Evolutionary conservation across 2,113 vertebrate species (phyloP).

Genomic region (Brachypodius melanocephalos): DNA sequence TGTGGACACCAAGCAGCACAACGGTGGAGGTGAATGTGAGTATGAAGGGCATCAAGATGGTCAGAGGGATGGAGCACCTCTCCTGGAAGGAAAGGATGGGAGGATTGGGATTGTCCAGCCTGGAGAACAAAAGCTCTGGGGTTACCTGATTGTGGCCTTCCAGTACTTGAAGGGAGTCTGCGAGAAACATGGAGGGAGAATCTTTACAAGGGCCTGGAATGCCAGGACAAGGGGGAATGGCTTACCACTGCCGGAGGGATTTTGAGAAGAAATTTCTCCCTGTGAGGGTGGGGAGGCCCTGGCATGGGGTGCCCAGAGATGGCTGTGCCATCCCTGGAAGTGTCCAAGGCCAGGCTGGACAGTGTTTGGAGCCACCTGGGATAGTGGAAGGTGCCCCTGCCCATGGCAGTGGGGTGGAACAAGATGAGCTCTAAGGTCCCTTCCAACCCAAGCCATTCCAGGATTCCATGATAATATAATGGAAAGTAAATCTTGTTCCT

Average conservation of each 20-base stretch:
- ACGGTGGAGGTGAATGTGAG: rapidly evolving
- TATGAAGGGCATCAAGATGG: rapidly evolving
- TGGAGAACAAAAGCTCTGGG: background rate
- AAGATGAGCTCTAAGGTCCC: background rate
- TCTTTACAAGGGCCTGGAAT: background rate
- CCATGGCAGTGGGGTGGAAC: background rate
- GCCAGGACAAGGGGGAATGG: background rate
- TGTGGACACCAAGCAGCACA: background rate
- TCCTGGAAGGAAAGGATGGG: background rate
- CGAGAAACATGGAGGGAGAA: background rate
- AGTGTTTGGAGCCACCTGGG: rapidly evolving
- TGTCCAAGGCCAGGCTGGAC: background rate
- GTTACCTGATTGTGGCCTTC: background rate
- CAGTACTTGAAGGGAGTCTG: background rate
- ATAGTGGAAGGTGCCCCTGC: background rate
- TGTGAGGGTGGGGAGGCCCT: background rate
- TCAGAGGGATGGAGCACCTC: background rate
- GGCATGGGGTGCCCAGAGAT: background rate
- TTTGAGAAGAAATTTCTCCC: background rate
- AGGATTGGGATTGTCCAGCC: background rate
- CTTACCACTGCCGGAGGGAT: background rate
- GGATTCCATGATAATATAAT: background rate
- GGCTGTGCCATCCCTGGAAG: background rate
- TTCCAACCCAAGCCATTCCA: background rate
- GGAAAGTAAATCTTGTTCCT: background rate